Conservation (phyloP, 2,113 vertebrate genomes). For the Neolamprologus ventralis region DNA sequence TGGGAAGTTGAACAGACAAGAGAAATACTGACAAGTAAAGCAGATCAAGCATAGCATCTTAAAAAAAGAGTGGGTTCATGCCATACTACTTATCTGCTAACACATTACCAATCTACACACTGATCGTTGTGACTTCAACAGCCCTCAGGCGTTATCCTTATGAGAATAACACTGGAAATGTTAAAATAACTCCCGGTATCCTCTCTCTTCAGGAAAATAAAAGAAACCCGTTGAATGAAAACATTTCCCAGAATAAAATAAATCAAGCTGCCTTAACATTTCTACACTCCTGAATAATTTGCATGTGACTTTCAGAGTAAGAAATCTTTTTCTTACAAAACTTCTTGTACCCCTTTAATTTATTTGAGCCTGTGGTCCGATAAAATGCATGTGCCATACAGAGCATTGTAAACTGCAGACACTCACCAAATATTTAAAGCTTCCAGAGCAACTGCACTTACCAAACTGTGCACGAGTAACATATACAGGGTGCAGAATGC, state of each 20-base stretch:
- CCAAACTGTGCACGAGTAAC: background rate
- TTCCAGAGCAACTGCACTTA: background rate
- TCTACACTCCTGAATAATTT: background rate
- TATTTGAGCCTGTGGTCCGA: background rate
- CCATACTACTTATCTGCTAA: background rate
- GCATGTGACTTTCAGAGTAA: background rate
- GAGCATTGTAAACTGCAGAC: background rate
- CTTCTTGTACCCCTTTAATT: background rate
- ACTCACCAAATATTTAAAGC: background rate
- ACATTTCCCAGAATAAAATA: background rate
- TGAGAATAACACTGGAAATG: background rate
- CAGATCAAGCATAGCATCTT: background rate
- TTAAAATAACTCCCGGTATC: background rate
- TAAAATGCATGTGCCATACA: background rate
- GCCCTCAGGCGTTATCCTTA: background rate
- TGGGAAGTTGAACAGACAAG: background rate
- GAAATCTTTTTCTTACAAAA: background rate
- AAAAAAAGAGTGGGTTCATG: background rate
- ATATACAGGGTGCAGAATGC: background rate
- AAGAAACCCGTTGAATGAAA: background rate
- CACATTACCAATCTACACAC: background rate
- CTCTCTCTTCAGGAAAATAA: background rate
- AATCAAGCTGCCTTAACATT: background rate
- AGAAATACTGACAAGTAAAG: background rate
- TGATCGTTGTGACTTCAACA: background rate